Evolutionary conservation across 2,113 vertebrate species (phyloP), one percentile per base, ranked within the genome.

Genomic region (Numida meleagris): DNA sequence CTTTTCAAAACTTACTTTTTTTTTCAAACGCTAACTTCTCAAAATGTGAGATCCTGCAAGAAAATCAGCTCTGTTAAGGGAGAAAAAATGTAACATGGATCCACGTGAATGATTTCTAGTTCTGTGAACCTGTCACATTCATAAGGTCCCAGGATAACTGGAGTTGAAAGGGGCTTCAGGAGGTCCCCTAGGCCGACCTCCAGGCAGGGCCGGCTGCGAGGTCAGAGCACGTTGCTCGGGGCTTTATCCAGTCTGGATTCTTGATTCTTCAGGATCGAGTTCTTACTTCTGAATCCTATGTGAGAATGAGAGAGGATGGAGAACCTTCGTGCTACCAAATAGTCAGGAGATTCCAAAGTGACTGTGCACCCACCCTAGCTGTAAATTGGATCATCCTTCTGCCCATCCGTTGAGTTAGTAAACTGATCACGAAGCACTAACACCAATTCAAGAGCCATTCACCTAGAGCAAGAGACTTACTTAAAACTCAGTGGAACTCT

Each of bases 191-290:
- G 51, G 51, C 46, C 67, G 43, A 62, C 59, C 89, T 82, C 53
- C 50, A 42, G 7, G 21, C 0, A 0, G 36, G 59, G 33, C 82
- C 57, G 62, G 62, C 74, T 61, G 0, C 18, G 84, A 72, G 82
- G 78, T 94, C 84, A 90, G 33, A 61, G 43, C 61, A 78, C 87
- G 67, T 93, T 89, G 45, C 13, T 10, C 3, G 3, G n/a, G 53
- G 27, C 53, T 79, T 85, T 48, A 57, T 48, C 20, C 31, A n/a
- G 36, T 11, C 57, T 40, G 71, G 55, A 67, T 76, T 91, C 75
- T 90, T 89, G 67, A 77, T 91, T 80, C 46, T 90, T 90, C 68
- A 89, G 71, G 36, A 75, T 85, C 27, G 70, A 74, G 27, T 77
- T 88, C 36, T 82, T 62, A 46, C 61, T 82, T 79, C 67, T 40